These are phyloP conservation scores for Patella caerulea DNA, from an alignment of 2,888 invertebrate species.

Conservation along the genomic window DNA sequence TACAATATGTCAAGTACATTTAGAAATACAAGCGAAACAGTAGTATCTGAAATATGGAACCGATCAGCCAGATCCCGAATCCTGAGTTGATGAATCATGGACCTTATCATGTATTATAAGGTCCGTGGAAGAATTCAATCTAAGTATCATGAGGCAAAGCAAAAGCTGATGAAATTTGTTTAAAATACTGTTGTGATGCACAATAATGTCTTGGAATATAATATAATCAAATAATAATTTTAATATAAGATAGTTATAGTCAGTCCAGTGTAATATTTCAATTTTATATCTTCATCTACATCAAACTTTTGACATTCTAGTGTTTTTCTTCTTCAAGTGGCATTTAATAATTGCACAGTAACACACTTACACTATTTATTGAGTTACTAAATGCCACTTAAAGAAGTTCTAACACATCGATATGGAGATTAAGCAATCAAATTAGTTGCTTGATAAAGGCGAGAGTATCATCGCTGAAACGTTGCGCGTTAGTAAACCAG, in stretches of 20 bases:
- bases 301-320: neutral
- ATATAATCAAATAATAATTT: neutral
- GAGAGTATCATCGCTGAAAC: no score
- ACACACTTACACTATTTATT: no score
- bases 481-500: no score
- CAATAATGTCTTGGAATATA: neutral
- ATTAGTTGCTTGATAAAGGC: no score
- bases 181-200: neutral
- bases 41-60: neutral
- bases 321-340: no score
- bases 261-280: conserved; percentile 2
- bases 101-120: no score
- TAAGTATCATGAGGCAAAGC: neutral
- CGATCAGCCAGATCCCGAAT: neutral
- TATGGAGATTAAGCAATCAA: no score
- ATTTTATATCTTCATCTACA: neutral
- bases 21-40: neutral
- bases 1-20: conserved; percentile 3
- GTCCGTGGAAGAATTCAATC: neutral
- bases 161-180: neutral
- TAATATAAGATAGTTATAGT: neutral
- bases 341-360: no score
- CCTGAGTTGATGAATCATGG: neutral
- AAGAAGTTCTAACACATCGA: no score
- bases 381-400: no score